Percentiles rank a stretch among this genome's conserved stretches.
phyloP scores from a whole-genome alignment of 2,888 invertebrate species.

The Pheosia tremula region DNA sequence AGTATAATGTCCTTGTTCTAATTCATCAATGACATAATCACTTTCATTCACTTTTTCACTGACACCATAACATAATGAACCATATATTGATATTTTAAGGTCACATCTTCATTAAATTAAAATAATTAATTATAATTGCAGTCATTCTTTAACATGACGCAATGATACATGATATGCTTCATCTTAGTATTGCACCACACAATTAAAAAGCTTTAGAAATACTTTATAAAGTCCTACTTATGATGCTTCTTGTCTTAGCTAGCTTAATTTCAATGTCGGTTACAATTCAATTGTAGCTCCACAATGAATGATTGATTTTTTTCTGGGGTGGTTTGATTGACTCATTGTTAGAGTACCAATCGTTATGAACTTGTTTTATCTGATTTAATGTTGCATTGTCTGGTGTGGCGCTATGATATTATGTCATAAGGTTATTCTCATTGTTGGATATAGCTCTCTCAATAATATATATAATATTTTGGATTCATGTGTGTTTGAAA shows the following conservation, averaged over 20 bases:
- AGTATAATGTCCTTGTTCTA: background rate
- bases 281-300: conserved; percentile 12
- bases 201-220: background rate
- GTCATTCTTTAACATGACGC: background rate
- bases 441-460: no score
- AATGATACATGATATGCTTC: background rate
- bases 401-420: background rate
- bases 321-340: conserved; percentile 10
- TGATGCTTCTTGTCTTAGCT: conserved; percentile 15
- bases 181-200: background rate
- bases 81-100: background rate
- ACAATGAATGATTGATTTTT: conserved; percentile 19
- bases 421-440: no score
- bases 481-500: no score
- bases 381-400: conserved; percentile 12
- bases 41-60: background rate
- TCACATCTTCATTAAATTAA: background rate
- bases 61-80: background rate
- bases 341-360: conserved; percentile 4
- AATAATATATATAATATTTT: no score
- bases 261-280: conserved; percentile 30
- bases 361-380: conserved; percentile 15
- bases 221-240: background rate
- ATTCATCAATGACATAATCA: background rate
- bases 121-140: background rate